Base-by-base conservation (phyloP, 2,113 vertebrate species). In the Coreoperca whiteheadi region DNA sequence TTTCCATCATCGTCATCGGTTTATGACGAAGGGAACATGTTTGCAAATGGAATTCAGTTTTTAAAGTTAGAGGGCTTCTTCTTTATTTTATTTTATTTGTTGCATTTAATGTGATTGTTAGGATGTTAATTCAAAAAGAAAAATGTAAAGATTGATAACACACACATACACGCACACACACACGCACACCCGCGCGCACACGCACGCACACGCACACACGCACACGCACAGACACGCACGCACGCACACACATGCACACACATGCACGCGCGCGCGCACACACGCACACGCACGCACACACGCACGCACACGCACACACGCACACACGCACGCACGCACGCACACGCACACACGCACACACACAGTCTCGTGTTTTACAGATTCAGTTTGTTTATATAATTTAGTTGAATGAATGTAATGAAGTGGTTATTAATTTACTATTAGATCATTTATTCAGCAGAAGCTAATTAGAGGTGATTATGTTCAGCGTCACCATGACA, bases 401-500 rank as follows among this genome's bases (percentile, higher is more conserved):
- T 32, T 25, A 1, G 32, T 16, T 73, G 41, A 82, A 74, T n/a
- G 41, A 65, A 57, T 53, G 25, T 78, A 84, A 84, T 79, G 64
- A 81, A 85, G 61, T 61, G 23, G 0, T 83, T 81, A 73, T 87
- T 87, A 50, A 85, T 78, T 74, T 64, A 78, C 37, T 73, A 68
- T 85, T 54, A 50, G 50, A 69, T 66, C 9, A 41, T 86, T 88
- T 63, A 74, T 59, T 77, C 74, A 69, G 23, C 56, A 65, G 30
- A 69, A 71, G 34, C 37, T 87, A 79, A 79, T 89, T 83, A 74
- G 28, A 64, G 28, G 50, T 79, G 74, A 87, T 86, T 83, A 82
- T 67, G 54, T 80, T 79, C 63, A 82, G 61, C 37, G 3, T 82
- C 54, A 53, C 65, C 71, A 72, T n/a, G 18, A 61, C 83, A 65